A percentile compares a stretch with the other conserved stretches of the same genome.
Evolutionary conservation across 2,113 vertebrate genomes (phyloP).

Genomic region (Rynchops niger): DNA sequence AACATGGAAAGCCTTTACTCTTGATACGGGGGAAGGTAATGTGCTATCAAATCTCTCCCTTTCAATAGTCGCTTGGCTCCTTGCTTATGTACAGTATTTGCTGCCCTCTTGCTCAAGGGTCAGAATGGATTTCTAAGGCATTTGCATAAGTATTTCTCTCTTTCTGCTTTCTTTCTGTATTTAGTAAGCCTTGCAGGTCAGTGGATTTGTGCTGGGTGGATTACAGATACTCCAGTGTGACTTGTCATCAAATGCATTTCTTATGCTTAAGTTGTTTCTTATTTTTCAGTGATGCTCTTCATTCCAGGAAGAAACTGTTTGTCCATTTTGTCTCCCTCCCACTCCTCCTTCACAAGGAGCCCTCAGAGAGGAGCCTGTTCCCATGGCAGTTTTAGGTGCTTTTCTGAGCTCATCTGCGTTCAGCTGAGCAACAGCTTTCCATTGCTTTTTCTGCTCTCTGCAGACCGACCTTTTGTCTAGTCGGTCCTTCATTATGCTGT

Average conservation of each 20-base stretch:
- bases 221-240: rapidly evolving
- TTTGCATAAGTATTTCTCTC: background rate
- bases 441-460: background rate
- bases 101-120: background rate
- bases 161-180: background rate
- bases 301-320: background rate
- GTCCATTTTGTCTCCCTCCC: background rate
- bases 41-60: background rate
- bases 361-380: background rate
- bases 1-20: background rate
- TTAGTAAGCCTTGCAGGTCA: rapidly evolving
- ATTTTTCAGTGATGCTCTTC: background rate
- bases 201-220: background rate
- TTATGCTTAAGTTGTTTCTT: background rate
- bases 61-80: background rate
- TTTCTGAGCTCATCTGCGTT: rapidly evolving
- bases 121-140: background rate
- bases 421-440: background rate
- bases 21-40: background rate
- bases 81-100: background rate
- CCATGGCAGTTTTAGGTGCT: background rate
- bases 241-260: background rate
- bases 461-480: background rate
- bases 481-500: background rate
- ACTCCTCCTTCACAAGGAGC: background rate